A percentile compares a stretch with the other conserved stretches of the same genome.
Conservation (phyloP, 1,140 invertebrate species). For the Philopotamus ludificatus region DNA sequence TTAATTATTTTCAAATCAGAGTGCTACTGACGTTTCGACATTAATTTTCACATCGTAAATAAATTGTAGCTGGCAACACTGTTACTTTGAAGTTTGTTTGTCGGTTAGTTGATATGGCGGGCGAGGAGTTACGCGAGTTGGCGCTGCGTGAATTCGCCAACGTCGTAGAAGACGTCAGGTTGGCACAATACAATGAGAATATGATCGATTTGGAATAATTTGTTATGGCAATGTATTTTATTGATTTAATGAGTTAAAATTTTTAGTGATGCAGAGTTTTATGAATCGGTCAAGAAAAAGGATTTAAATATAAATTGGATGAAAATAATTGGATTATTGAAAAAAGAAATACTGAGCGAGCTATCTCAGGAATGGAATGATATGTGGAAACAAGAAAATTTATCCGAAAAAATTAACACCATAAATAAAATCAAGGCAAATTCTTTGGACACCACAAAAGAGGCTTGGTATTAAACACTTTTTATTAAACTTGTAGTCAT, state of each 20-base stretch:
- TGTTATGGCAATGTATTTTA: no score
- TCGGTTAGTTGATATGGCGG: neutral
- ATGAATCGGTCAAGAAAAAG: conserved; percentile 28
- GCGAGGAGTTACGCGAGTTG: neutral
- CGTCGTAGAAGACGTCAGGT: neutral
- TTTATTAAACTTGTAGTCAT: neutral
- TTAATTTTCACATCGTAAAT: no score
- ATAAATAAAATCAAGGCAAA: conserved; percentile 51
- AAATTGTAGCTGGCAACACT: no score
- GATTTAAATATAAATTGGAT: conserved; percentile 51
- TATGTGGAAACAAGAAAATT: conserved; percentile 54
- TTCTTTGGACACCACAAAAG: conserved; percentile 43
- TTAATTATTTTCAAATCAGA: no score
- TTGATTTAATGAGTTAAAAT: no score
- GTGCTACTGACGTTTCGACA: no score
- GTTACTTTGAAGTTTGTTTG: no score
- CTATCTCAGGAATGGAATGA: conserved; percentile 50
- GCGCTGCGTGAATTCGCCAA: neutral
- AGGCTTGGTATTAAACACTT: conserved; percentile 45
- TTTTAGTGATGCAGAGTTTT: conserved; percentile 33
- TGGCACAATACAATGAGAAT: no score
- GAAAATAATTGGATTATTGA: conserved; percentile 50
- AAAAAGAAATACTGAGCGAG: conserved; percentile 49
- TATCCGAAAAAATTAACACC: conserved; percentile 48
- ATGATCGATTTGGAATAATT: no score